These are phyloP conservation scores for Nautilus pompilius DNA, from an alignment of 1,140 invertebrate genomes.

Conservation along the genomic window DNA sequence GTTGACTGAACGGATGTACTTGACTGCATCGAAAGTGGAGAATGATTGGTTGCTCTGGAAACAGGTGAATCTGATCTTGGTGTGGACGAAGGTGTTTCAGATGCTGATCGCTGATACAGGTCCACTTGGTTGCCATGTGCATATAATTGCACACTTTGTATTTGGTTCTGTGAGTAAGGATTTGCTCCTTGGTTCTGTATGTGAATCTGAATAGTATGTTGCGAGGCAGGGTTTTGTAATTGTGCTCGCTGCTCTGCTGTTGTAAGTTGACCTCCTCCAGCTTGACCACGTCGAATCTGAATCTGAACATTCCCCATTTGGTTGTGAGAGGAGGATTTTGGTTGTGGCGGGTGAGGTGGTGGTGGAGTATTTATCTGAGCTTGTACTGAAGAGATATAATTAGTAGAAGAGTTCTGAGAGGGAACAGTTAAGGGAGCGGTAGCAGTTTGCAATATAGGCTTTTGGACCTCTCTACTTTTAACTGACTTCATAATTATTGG, in stretches of 20 bases:
- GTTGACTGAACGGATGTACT: constrained; percentile 38
- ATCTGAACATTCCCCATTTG: constrained; percentile 37
- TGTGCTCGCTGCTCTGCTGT: constrained; percentile 10
- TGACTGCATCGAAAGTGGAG: constrained; percentile 45
- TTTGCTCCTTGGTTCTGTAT: constrained; percentile 10
- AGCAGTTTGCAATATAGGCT: constrained; percentile 88
- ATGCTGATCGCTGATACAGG: constrained; percentile 8
- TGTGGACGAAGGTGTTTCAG: constrained; percentile 38
- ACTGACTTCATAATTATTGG: constrained; percentile 96
- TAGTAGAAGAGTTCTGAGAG: constrained; percentile 64
- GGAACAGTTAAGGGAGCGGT: constrained; percentile 77
- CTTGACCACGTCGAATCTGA: constrained; percentile 33
- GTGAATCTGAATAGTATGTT: constrained; percentile 24
- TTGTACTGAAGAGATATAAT: constrained; percentile 76
- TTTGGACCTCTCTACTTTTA: constrained; percentile 81
- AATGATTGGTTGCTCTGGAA: constrained; percentile 45
- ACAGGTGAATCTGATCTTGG: constrained; percentile 50
- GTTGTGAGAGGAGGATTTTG: constrained; percentile 17
- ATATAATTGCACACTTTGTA: constrained; percentile 7
- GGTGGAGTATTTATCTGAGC: constrained; percentile 58
- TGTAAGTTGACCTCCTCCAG: constrained; percentile 20
- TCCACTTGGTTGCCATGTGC: constrained; percentile 8
- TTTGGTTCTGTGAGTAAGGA: constrained; percentile 9
- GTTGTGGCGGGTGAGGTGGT: constrained; percentile 4
- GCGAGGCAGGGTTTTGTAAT: constrained; percentile 22